Evolutionary conservation across 2,888 invertebrate genomes (phyloP).

Genomic region (Acheta domesticus): DNA sequence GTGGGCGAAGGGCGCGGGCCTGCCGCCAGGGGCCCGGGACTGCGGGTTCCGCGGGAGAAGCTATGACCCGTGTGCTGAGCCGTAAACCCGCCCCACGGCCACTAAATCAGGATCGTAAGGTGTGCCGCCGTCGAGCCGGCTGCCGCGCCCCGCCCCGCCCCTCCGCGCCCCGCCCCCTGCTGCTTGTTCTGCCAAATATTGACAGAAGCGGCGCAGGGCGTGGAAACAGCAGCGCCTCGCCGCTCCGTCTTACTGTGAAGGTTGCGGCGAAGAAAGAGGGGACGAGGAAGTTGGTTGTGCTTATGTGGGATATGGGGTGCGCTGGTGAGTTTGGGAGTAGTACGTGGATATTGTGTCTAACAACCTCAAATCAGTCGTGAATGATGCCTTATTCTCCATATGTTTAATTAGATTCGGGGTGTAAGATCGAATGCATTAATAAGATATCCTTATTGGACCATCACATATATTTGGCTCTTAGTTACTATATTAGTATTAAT

Average conservation of each 20-base stretch:
- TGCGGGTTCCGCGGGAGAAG: not conserved
- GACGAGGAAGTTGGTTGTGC: not conserved
- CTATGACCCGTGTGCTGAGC: not conserved
- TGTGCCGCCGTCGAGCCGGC: not conserved
- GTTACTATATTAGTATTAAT: no score
- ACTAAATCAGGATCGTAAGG: slow-evolving; percentile 18
- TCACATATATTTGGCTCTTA: no score
- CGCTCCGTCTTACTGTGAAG: not conserved
- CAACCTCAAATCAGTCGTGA: no score
- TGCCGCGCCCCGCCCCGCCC: not conserved
- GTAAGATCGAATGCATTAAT: no score
- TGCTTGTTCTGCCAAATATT: slow-evolving; percentile 18
- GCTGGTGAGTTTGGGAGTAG: no score
- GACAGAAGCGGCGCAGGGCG: not conserved
- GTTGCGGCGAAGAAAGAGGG: not conserved
- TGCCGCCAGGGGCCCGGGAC: not conserved
- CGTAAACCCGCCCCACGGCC: not conserved
- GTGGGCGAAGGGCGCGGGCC: no score
- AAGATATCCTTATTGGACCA: no score
- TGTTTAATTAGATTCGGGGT: no score
- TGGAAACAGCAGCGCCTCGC: not conserved
- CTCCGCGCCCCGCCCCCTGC: not conserved
- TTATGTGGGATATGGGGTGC: no score
- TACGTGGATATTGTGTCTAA: no score
- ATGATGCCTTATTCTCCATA: no score